Evolutionary conservation across 2,888 invertebrate species (phyloP).

Genomic region (Gasteruption jaculator): DNA sequence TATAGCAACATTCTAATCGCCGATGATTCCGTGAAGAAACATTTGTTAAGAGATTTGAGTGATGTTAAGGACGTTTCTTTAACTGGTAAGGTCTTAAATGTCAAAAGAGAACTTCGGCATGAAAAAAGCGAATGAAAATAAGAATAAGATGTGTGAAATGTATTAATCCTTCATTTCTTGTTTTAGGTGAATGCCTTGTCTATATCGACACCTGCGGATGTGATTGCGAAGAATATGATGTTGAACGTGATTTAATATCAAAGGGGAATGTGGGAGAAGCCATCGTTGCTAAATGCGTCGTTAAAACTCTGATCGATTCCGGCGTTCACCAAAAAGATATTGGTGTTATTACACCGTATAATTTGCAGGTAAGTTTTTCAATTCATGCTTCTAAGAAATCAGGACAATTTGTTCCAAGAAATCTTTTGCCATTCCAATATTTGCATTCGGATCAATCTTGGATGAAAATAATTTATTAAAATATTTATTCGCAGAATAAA

Average conservation of each 20-base stretch:
- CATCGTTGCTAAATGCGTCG: conserved; percentile 51
- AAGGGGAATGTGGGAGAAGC: conserved; percentile 52
- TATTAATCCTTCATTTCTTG: conserved; percentile 3
- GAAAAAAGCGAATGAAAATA: too few species aligned
- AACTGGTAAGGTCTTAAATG: conserved; percentile 44
- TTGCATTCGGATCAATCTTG: too few species aligned
- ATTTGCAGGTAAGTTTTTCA: conserved; percentile 49
- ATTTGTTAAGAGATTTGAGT: conserved; percentile 52
- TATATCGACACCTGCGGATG: conserved; percentile 57
- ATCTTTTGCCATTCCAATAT: too few species aligned
- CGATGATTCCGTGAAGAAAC: conserved; percentile 50
- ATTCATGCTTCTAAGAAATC: not conserved
- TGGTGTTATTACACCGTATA: conserved; percentile 58
- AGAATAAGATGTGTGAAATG: conserved; percentile 8
- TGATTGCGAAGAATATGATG: conserved; percentile 51
- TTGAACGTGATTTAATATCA: conserved; percentile 25
- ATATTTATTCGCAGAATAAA: too few species aligned
- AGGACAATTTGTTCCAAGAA: not conserved
- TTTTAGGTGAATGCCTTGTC: conserved; percentile 44
- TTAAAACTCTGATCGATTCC: conserved; percentile 46
- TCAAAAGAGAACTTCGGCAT: too few species aligned
- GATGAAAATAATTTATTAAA: too few species aligned
- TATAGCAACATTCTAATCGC: conserved; percentile 53
- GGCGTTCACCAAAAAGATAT: conserved; percentile 52
- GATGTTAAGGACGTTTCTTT: conserved; percentile 45